These are phyloP conservation scores for Hydrozoanthus gracilis DNA, from an alignment of 92 coral and sea anemone genomes.

Conservation along the genomic window DNA sequence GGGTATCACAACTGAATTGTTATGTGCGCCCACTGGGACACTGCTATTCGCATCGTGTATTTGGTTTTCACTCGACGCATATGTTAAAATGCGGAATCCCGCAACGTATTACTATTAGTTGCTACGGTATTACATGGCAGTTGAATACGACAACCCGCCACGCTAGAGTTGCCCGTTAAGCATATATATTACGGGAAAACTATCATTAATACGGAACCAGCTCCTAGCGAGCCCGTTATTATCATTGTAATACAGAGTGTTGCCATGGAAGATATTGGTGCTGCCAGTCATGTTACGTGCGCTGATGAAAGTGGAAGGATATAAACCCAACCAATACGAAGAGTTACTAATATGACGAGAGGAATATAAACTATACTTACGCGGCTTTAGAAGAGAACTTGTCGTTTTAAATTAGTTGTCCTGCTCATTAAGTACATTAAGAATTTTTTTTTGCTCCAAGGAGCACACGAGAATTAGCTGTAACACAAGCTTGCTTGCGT, in stretches of 20 bases:
- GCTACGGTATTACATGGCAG: neutral
- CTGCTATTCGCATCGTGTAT: neutral
- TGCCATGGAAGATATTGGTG: slow-evolving; percentile 27
- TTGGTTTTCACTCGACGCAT: neutral
- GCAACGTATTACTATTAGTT: neutral
- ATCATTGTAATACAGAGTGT: neutral
- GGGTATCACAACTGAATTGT: neutral
- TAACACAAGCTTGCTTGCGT: neutral
- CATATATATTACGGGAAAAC: neutral
- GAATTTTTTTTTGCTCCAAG: neutral
- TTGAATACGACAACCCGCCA: neutral
- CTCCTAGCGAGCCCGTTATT: neutral
- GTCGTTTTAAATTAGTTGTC: neutral
- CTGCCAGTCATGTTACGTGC: slow-evolving; percentile 5
- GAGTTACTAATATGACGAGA: neutral
- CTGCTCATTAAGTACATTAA: neutral
- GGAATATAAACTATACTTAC: neutral
- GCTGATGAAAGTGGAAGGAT: slow-evolving; percentile 4
- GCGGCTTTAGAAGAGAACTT: neutral
- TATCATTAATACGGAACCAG: neutral
- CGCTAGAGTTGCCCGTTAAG: neutral
- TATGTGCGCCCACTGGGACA: neutral
- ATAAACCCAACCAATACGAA: neutral
- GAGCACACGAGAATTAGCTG: neutral
- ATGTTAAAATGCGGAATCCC: neutral